Base-by-base conservation (phyloP, 2,888 invertebrate species). In the Campoletis raptor region DNA sequence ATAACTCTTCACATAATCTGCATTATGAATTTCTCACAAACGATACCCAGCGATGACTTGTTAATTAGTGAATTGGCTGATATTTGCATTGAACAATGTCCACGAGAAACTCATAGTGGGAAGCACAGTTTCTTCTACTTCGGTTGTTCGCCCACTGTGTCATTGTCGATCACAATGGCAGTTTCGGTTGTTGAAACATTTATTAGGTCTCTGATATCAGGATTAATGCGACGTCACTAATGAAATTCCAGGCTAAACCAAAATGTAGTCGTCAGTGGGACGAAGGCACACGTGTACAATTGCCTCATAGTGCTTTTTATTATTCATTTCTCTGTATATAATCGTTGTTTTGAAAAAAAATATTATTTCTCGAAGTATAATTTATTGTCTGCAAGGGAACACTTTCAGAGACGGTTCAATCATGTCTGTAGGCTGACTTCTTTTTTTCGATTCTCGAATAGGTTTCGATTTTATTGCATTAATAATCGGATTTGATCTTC, bases 1-100 rank as follows among this genome's bases (percentile, higher is more conserved):
- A 36, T 37, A 8, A 73, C 57, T 74, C 21, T 21, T 21, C 37
- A 15, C 42, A 40, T 74, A 57, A 74, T 74, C 57, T 40, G 73
- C 40, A 74, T 74, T 57, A 74, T 15, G 37, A 12, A 74, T 9
- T 40, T 57, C 9, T 5, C 48, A 37, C 57, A 42, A n/a, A 52
- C 48, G 40, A 40, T 21, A 9, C 4, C 45, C 18, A 24, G 30
- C 67, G 67, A 40, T 21, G 70, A 70, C 30, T 30, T 18, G 45
- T 30, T 70, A 70, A 48, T 70, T 70, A 70, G 48, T 6, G 30
- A 30, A 48, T 36, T n/a, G 9, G 9, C 30, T n/a, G 36, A 70
- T 70, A 30, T 48, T 4, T 7, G 10, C 18, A 15, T 5, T 3
- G 48, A 24, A 42, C 7, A 21, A 3, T 12, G 0, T 1, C 30